Evolutionary conservation across 1,140 invertebrate genomes (phyloP).

Genomic region (Tachypleus tridentatus): DNA sequence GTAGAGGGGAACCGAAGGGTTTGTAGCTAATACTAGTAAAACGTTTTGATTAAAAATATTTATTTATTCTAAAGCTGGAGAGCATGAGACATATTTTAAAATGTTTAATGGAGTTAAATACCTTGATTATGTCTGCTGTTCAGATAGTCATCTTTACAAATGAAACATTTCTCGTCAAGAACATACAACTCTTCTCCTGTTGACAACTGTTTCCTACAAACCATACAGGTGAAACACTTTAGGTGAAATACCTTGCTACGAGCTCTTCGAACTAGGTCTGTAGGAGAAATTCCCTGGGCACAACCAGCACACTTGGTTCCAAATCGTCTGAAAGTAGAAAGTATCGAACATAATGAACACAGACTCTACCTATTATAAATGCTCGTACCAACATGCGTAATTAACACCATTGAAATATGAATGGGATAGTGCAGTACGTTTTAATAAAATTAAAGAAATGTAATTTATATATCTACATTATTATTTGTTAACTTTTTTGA

Average conservation of each 20-base stretch:
- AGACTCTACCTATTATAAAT: too few species aligned
- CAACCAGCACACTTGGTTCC: conserved; percentile 96
- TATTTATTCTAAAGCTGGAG: too few species aligned
- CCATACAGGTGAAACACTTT: conserved; percentile 95
- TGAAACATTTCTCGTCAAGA: conserved; percentile 94
- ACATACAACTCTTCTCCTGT: conserved; percentile 97
- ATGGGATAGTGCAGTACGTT: too few species aligned
- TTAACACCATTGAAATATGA: too few species aligned
- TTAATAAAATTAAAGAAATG: too few species aligned
- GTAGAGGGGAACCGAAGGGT: too few species aligned
- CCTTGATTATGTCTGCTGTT: conserved; percentile 50
- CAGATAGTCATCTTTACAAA: conserved; percentile 96
- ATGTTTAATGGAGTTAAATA: not conserved
- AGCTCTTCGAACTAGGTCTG: conserved; percentile 88
- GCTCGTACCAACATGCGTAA: too few species aligned
- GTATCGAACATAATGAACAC: not conserved
- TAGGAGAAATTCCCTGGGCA: conserved; percentile 86
- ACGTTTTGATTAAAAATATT: too few species aligned
- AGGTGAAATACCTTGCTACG: conserved; percentile 96
- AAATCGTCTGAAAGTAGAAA: conserved; percentile 62
- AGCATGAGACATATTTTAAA: too few species aligned
- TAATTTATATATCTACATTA: too few species aligned
- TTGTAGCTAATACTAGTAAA: too few species aligned
- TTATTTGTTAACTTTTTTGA: too few species aligned
- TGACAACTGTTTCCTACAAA: conserved; percentile 90